These are phyloP conservation scores for Tribolium madens DNA, from an alignment of 1,140 invertebrate genomes.

Conservation along the genomic window DNA sequence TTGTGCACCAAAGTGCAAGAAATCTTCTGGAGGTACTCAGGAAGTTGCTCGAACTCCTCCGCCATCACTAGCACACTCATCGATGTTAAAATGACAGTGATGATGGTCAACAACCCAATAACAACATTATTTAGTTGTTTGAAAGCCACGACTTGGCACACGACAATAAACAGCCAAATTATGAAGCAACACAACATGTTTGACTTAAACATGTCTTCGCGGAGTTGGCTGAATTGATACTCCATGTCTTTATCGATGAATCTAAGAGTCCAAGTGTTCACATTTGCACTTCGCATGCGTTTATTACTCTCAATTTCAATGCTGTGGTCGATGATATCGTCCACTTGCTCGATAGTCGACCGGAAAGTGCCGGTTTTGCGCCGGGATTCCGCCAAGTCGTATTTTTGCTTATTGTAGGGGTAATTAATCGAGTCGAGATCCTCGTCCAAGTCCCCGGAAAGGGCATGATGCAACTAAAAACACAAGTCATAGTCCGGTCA, in stretches of 20 bases:
- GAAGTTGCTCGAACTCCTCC: constrained; percentile 81
- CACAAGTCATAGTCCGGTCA: no score
- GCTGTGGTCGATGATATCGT: constrained; percentile 88
- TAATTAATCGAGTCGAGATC: constrained; percentile 60
- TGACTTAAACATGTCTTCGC: constrained; percentile 94
- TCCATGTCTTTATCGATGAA: constrained; percentile 84
- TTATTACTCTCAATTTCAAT: constrained; percentile 96
- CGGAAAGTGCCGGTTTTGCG: constrained; percentile 49
- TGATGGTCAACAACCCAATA: constrained; percentile 68
- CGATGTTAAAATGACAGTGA: constrained; percentile 76
- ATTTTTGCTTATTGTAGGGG: constrained; percentile 56
- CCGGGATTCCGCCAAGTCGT: constrained; percentile 50
- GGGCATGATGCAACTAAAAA: constrained; percentile 57
- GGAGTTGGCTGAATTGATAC: constrained; percentile 84
- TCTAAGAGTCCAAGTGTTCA: constrained; percentile 86
- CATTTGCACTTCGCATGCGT: constrained; percentile 88
- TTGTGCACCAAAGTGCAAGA: constrained; percentile 81
- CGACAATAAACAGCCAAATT: constrained; percentile 90
- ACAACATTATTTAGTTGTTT: constrained; percentile 43
- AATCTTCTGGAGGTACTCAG: constrained; percentile 74
- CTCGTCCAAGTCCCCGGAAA: constrained; percentile 61
- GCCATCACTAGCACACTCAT: constrained; percentile 86
- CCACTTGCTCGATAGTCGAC: constrained; percentile 76
- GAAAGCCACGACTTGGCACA: constrained; percentile 66
- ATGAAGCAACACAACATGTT: constrained; percentile 93